Evolutionary conservation across 2,113 vertebrate genomes (phyloP).

Genomic region (Dinomys branickii): DNA sequence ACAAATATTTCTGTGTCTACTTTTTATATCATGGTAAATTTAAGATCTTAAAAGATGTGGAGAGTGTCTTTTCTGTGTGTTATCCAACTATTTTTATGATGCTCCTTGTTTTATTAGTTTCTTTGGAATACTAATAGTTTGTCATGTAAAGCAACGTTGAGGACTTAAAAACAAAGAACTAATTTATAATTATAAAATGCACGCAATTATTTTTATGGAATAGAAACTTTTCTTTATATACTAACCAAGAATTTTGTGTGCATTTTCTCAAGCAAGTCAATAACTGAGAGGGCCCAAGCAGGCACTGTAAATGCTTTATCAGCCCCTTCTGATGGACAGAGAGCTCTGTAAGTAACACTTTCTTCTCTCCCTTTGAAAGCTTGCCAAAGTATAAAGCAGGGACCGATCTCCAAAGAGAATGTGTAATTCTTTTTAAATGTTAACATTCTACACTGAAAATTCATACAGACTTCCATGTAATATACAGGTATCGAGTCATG

Average conservation of each 20-base stretch:
- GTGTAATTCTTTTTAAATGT: not conserved
- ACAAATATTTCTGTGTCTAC: not conserved
- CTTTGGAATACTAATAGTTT: not conserved
- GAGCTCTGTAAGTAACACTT: not conserved
- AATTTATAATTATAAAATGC: not conserved
- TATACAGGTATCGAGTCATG: not conserved
- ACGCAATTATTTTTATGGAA: not conserved
- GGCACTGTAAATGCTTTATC: not conserved
- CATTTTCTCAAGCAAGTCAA: not conserved
- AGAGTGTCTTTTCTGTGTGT: not conserved
- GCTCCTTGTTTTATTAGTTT: not conserved
- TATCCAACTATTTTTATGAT: not conserved
- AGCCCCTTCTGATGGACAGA: not conserved
- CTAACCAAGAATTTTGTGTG: not conserved
- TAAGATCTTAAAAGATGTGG: not conserved
- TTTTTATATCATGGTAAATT: not conserved
- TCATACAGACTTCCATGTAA: not conserved
- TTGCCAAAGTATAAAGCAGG: not conserved
- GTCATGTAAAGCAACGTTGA: not conserved
- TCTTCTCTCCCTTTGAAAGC: not conserved
- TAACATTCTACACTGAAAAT: constrained; percentile 35
- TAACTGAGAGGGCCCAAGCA: not conserved
- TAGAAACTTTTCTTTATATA: not conserved
- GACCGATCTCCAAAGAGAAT: not conserved
- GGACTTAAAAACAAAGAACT: not conserved